Conservation (phyloP, 1,140 invertebrate genomes). For the Psilanteris sp. region DNA sequence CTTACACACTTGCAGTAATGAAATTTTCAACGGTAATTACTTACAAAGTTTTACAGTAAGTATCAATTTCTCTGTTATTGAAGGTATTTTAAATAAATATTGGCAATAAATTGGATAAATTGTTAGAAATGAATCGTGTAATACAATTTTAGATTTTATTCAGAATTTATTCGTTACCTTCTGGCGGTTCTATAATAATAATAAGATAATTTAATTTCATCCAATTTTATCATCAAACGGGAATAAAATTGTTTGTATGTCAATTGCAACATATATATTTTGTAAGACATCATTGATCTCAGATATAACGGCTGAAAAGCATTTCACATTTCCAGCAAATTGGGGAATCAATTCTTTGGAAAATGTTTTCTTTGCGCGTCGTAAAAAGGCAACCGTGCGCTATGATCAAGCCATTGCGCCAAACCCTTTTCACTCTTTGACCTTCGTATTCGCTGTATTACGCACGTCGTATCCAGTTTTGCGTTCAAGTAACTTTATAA, state of each 20-base stretch:
- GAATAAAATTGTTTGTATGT: slow-evolving; percentile 13
- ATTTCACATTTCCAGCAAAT: slow-evolving; percentile 56
- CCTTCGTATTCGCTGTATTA: slow-evolving; percentile 56
- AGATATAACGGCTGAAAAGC: slow-evolving; percentile 29
- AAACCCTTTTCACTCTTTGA: slow-evolving; percentile 54
- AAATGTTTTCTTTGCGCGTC: slow-evolving; percentile 61
- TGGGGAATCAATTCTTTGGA: slow-evolving; percentile 59
- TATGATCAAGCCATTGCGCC: slow-evolving; percentile 53
- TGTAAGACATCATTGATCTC: slow-evolving; percentile 23
- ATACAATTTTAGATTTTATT: too few relatives aligned
- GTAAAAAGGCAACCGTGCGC: slow-evolving; percentile 58
- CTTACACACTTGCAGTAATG: slow-evolving; percentile 25
- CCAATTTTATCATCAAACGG: slow-evolving; percentile 3
- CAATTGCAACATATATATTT: slow-evolving; percentile 16
- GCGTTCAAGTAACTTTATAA: slow-evolving; percentile 49
- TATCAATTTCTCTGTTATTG: slow-evolving; percentile 39
- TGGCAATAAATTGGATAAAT: too few relatives aligned
- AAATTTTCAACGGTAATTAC: slow-evolving; percentile 47
- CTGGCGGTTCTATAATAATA: too few relatives aligned
- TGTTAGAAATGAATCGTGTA: too few relatives aligned
- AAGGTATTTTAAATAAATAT: too few relatives aligned
- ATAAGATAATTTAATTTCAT: slow-evolving; percentile 12
- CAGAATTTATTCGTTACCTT: too few relatives aligned
- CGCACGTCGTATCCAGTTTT: slow-evolving; percentile 42
- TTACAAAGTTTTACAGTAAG: slow-evolving; percentile 22